Conservation (phyloP, 2,888 invertebrate species). For the Hypomecis punctinalis region DNA sequence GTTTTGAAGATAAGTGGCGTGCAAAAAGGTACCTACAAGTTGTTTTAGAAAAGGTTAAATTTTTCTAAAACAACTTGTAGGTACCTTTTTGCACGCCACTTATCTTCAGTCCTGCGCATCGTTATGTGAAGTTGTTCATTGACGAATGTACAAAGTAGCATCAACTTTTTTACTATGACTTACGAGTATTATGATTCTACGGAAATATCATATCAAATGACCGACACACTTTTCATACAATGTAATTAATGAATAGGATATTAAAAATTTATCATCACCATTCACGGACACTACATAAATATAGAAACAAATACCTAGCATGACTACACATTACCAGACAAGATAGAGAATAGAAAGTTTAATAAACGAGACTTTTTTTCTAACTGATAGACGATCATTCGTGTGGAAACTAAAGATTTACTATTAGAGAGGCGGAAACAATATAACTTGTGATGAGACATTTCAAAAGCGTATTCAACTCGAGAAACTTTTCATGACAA, state of each 20-base stretch:
- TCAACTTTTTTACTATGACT: too few relatives aligned
- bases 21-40: too few relatives aligned
- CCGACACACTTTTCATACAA: too few relatives aligned
- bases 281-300: neutral
- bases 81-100: too few relatives aligned
- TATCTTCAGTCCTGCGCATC: too few relatives aligned
- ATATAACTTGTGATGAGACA: constrained; percentile 1
- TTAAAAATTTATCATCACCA: neutral
- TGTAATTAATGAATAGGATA: neutral
- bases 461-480: constrained; percentile 16
- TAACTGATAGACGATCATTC: neutral
- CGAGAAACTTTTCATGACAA: constrained; percentile 16
- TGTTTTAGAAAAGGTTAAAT: too few relatives aligned
- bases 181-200: too few relatives aligned
- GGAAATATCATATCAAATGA: too few relatives aligned
- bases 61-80: too few relatives aligned
- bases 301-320: neutral
- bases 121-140: too few relatives aligned
- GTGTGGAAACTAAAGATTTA: neutral
- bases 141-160: neutral
- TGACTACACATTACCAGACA: neutral
- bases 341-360: constrained; percentile 20
- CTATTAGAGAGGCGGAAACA: neutral
- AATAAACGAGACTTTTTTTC: constrained; percentile 7
- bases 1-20: too few relatives aligned